phyloP scores from a whole-genome alignment of 2,113 vertebrate genomes.

The Geococcyx californianus region DNA sequence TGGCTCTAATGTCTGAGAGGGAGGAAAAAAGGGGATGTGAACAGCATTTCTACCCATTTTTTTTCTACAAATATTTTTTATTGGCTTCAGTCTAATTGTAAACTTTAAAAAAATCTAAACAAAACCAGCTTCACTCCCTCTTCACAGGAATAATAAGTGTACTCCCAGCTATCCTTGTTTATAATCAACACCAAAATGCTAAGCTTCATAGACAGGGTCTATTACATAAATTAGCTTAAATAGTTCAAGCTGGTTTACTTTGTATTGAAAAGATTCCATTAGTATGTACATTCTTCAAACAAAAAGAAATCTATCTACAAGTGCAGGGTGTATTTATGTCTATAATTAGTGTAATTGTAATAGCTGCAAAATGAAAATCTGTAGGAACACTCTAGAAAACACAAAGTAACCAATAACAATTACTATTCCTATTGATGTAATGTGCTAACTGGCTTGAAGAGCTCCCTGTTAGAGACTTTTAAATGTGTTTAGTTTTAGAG shows the following conservation, averaged over 20 bases:
- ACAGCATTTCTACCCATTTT: neutral
- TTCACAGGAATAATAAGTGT: neutral
- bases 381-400: neutral
- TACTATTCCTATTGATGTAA: neutral
- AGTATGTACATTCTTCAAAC: constrained; percentile 22
- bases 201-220: constrained; percentile 14
- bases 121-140: neutral
- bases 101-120: neutral
- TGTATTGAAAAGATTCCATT: constrained; percentile 22
- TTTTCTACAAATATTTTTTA: neutral
- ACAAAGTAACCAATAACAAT: neutral
- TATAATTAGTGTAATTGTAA: constrained; percentile 43
- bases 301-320: constrained; percentile 16
- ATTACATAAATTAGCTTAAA: constrained; percentile 28
- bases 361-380: constrained; percentile 29
- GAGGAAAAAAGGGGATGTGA: neutral
- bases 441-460: neutral
- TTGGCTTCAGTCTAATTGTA: neutral
- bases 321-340: neutral
- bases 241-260: constrained; percentile 21
- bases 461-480: neutral
- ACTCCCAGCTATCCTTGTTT: neutral
- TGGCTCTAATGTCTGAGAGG: neutral
- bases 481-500: neutral
- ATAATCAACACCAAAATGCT: constrained; percentile 6